Base-by-base conservation (phyloP, 2,888 invertebrate species). In the Synergus itoensis region DNA sequence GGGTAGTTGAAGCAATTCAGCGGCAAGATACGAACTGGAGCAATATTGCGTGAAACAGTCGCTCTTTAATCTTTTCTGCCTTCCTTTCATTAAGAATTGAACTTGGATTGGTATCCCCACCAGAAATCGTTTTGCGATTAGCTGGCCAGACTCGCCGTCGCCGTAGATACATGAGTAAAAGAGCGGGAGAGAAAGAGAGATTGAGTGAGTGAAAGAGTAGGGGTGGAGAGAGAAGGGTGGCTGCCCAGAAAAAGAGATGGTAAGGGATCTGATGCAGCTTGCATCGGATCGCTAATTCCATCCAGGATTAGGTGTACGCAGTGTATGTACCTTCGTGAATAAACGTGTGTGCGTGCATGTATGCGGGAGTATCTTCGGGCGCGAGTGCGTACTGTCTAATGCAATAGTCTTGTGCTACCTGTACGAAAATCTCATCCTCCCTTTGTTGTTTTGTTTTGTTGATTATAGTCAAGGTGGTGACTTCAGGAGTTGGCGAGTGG, bases 291-390 rank as follows among this genome's bases (percentile, higher is more conserved):
- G 84, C 76, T 86, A 87, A 87, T 87, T 83, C 84, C 76, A 16
- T 73, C 75, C 81, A 77, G 85, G 84, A 87, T 85, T 86, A 85
- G 85, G 84, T 84, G 84, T 82, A 81, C 81, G 80, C 80, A 79
- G 60, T 76, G 77, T 81, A 79, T 77, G 76, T 81, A 79, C 53
- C 45, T 60, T 76, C 28, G 63, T 43, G 76, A 76, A 57, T 62
- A 62, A 18, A 78, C 78, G 75, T 43, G 60, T 76, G 76, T 76
- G 76, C 18, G 60, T 62, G 62, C 40, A 36, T 67, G 53, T 65
- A 48, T 43, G 45, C 64, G 16, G 21, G 18, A 65, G 60, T 63
- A 45, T 45, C 41, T 62, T 43, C 62, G 63, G 60, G 62, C 60
- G 76, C 41, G 76, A 63, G 60, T 63, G 76, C 76, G 28, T 76